Evolutionary conservation across 2,113 vertebrate genomes (phyloP), one percentile per base, ranked within the genome.

Genomic region (Tetraodon nigroviridis): DNA sequence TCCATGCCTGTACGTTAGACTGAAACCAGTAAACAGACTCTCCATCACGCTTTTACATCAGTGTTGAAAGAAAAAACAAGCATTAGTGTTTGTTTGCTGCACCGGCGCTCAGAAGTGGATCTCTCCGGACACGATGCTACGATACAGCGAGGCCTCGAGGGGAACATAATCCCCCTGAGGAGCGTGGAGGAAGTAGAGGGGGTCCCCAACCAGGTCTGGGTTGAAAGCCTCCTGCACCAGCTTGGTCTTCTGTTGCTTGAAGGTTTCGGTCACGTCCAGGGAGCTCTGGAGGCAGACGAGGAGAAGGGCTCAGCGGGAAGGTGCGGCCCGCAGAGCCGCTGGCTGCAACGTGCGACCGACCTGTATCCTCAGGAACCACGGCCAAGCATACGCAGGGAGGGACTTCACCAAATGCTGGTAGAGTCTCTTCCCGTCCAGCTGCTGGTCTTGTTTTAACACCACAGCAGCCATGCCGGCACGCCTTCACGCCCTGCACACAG

Each of bases 381-480:
- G 84, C 88, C 87, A 90, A 13, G 89, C 78, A 2, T 82, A 94
- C 0, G 86, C 51, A 0, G 94, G n/a, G 24, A 95, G 82, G 0
- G 88, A 75, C 56, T 90, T 70, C 0, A 78, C 54, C n/a, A 93
- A 64, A 5, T 91, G 90, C 5, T 2, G 1, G 42, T 89, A 90
- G 29, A 94, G 72, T 14, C 69, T 57, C 7, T 11, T 50, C 0
- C 92, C 89, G 19, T 93, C 83, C 41, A 95, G 57, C 0, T 72
- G 17, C 4, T 78, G 61, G 1, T 78, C 87, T 1, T 79, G 67
- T 12, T 89, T 90, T 7, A 94, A 64, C 13, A 92, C 92, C 3
- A 94, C 15, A 0, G 93, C 91, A 0, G 92, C 92, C 93, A 95
- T 95, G 0, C 94, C 93, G 5, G 87, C 90, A 51, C 89, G 83